These are phyloP conservation scores for Macaca nemestrina DNA, from an alignment of 2,113 vertebrate species.

Conservation along the genomic window DNA sequence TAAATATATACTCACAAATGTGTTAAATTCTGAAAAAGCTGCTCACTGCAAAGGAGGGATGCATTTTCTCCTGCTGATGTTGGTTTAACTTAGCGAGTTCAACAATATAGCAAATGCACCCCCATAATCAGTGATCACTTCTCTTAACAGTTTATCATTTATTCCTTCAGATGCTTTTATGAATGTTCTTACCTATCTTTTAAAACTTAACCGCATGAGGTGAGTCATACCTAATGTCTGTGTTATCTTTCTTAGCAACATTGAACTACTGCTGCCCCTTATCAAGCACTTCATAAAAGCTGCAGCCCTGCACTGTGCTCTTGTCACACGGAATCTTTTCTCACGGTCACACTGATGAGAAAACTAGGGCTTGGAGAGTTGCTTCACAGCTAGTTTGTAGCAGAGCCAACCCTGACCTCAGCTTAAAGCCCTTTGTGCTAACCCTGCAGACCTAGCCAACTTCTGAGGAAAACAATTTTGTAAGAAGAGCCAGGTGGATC, in stretches of 20 bases:
- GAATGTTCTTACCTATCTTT: neutral
- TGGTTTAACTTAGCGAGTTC: no score
- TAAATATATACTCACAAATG: fast-evolving
- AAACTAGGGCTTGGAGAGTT: neutral
- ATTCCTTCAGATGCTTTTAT: neutral
- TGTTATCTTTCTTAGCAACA: no score
- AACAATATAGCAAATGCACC: no score
- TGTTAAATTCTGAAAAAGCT: neutral
- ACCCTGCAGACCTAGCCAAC: neutral
- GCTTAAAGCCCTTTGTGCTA: fast-evolving
- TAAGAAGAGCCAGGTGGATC: neutral
- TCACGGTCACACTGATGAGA: fast-evolving
- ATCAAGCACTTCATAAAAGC: no score
- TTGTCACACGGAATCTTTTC: fast-evolving
- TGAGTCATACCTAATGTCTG: no score
- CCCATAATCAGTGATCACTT: fast-evolving
- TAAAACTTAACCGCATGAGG: no score
- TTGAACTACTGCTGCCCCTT: fast-evolving
- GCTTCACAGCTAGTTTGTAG: fast-evolving
- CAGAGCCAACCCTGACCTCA: no score
- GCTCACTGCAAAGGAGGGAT: no score
- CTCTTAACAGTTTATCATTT: neutral
- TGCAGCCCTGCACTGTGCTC: fast-evolving
- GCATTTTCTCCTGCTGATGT: neutral
- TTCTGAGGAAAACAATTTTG: neutral